phyloP scores from a whole-genome alignment of 2,888 invertebrate species.

The Ichneumoninae sp. region DNA sequence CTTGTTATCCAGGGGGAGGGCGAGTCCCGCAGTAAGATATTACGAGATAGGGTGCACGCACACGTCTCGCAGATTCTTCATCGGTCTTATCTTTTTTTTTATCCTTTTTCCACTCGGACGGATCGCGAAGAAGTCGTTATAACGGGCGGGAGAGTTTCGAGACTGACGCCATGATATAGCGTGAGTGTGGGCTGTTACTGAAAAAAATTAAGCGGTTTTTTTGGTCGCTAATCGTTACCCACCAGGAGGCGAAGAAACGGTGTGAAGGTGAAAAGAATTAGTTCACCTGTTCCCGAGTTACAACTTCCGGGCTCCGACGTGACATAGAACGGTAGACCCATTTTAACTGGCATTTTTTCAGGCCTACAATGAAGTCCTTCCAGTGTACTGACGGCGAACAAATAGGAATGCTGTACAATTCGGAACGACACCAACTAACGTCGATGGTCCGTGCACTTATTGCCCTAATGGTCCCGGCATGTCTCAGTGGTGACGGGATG shows the following conservation, averaged over 20 bases:
- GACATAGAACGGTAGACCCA: neutral
- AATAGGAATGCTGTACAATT: neutral
- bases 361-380: neutral
- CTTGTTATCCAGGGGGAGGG: slow-evolving; percentile 35
- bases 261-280: neutral
- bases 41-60: slow-evolving; percentile 41
- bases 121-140: neutral
- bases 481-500: too few relatives aligned
- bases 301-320: neutral
- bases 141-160: neutral
- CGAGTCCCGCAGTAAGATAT: slow-evolving; percentile 26
- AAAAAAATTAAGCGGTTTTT: neutral
- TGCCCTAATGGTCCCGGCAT: too few relatives aligned
- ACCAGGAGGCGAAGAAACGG: neutral
- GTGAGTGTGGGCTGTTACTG: neutral
- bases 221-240: neutral
- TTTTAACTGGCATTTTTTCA: neutral
- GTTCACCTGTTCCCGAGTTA: neutral
- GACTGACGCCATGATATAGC: neutral
- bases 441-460: neutral
- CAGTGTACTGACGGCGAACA: neutral
- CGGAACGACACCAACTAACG: neutral
- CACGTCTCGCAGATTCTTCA: slow-evolving; percentile 21
- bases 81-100: neutral
- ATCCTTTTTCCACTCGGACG: neutral